Evolutionary conservation across 2,113 vertebrate genomes (phyloP).

Genomic region (Theristicus caerulescens): DNA sequence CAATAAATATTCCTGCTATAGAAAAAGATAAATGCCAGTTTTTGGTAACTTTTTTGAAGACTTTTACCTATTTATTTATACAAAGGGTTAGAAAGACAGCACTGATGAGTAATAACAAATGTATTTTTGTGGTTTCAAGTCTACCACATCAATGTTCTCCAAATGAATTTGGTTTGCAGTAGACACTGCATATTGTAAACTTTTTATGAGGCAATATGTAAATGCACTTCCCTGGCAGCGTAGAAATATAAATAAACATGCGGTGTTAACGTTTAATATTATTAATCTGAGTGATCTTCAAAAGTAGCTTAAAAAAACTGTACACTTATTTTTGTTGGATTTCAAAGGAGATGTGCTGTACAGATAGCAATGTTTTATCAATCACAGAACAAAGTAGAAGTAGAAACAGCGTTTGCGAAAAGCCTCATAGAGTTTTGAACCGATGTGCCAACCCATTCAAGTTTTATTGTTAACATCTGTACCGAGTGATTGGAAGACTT

Average conservation of each 20-base stretch:
- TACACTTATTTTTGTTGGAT: neutral
- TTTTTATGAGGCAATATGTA: constrained; percentile 42
- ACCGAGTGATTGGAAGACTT: neutral
- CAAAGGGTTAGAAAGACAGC: neutral
- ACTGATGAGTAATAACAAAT: neutral
- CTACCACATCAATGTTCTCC: constrained; percentile 29
- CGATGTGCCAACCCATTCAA: neutral
- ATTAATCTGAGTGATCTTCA: constrained; percentile 21
- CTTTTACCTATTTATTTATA: neutral
- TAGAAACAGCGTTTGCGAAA: neutral
- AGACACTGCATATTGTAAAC: neutral
- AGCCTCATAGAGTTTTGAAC: neutral
- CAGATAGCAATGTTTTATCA: constrained; percentile 22
- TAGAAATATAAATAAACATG: constrained; percentile 31
- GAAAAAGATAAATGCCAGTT: neutral
- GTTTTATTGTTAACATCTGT: constrained; percentile 15
- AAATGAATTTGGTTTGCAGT: constrained; percentile 22
- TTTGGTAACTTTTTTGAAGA: neutral
- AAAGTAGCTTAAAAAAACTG: neutral
- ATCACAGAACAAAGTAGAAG: neutral
- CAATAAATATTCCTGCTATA: neutral
- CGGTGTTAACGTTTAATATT: neutral
- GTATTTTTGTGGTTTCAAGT: constrained; percentile 29
- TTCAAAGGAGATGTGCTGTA: neutral
- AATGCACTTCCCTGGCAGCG: constrained; percentile 31